Percentiles rank a stretch among this genome's conserved stretches.
Conservation (phyloP, 2,888 invertebrate genomes). For the Drosophila nr. medialis region DNA sequence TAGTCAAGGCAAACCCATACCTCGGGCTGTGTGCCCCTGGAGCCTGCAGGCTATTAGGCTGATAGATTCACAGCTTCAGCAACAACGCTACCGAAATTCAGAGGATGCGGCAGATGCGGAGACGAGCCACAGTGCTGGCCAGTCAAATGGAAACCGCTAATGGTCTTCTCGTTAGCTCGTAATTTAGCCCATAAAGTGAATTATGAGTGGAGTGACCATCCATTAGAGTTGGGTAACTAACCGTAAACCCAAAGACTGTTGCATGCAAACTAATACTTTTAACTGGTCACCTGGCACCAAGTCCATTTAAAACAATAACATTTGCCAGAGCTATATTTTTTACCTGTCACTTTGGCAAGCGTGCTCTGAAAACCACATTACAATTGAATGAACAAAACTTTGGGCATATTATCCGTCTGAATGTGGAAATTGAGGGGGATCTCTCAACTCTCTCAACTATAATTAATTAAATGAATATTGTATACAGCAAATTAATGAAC, state of each 20-base stretch:
- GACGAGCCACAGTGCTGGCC: constrained; percentile 38
- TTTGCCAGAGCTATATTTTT: neutral
- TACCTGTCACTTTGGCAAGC: neutral
- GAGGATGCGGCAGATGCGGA: neutral
- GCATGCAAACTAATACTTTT: constrained; percentile 27
- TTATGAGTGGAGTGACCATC: constrained; percentile 21
- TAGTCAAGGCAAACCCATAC: constrained; percentile 37
- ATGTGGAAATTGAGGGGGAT: neutral
- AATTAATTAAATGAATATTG: neutral
- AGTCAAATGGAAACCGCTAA: constrained; percentile 52
- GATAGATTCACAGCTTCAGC: constrained; percentile 40
- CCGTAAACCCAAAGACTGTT: constrained; percentile 10
- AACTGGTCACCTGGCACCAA: constrained; percentile 37
- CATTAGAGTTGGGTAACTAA: constrained; percentile 30
- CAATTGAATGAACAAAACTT: constrained; percentile 5
- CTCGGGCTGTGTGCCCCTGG: neutral
- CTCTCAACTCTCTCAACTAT: neutral
- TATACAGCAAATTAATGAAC: neutral
- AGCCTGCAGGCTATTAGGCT: constrained; percentile 51
- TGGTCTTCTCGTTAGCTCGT: constrained; percentile 10
- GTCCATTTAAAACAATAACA: constrained; percentile 23
- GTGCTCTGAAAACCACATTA: neutral
- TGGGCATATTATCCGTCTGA: neutral
- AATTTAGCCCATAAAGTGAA: constrained; percentile 12
- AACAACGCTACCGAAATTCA: constrained; percentile 9